phyloP scores from a whole-genome alignment of 2,113 vertebrate genomes.

The Pollachius pollachius region DNA sequence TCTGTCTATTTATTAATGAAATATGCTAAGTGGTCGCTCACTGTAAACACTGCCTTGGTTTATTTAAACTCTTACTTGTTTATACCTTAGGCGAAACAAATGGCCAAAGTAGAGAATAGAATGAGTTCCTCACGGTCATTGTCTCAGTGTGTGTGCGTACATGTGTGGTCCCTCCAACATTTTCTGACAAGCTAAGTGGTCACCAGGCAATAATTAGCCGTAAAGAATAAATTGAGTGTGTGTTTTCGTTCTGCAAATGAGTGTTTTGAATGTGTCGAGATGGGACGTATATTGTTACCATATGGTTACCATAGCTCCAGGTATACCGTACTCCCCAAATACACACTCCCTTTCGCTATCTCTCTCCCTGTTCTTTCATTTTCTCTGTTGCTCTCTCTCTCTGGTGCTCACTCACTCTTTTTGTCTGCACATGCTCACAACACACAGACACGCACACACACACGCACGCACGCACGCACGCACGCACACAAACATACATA shows the following conservation, averaged over 20 bases:
- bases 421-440: not conserved
- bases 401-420: not conserved
- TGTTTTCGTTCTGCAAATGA: constrained; percentile 25
- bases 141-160: not conserved
- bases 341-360: not conserved
- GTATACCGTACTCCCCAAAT: not conserved
- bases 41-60: constrained; percentile 35
- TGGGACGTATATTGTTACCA: constrained; percentile 33
- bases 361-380: not conserved
- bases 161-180: constrained; percentile 19
- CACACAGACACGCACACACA: constrained; percentile 10
- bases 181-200: constrained; percentile 45
- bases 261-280: constrained; percentile 19
- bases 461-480: constrained; percentile 12
- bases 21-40: not conserved
- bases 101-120: too few relatives aligned
- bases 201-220: constrained; percentile 50
- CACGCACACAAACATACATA: not conserved
- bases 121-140: not conserved
- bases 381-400: not conserved
- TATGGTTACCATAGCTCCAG: constrained; percentile 24
- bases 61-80: constrained; percentile 6
- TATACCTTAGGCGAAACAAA: not conserved
- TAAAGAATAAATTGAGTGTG: constrained; percentile 51
- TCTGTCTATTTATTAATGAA: not conserved